phyloP scores from a whole-genome alignment of 2,888 invertebrate genomes.

The Cylloceria caligata region DNA sequence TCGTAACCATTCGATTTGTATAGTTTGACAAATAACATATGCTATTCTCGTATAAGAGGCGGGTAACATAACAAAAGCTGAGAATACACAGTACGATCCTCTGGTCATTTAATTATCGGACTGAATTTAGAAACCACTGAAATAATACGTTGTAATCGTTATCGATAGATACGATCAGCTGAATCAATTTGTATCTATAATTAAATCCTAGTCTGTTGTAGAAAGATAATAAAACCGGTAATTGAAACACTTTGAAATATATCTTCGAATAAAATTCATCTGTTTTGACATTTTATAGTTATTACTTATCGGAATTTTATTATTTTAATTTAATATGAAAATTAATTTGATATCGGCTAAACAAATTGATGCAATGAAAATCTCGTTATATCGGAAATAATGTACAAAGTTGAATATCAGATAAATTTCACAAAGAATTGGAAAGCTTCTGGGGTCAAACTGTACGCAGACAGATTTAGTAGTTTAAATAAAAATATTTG shows the following conservation, averaged over 20 bases:
- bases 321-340: neutral
- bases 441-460: neutral
- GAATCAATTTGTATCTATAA: neutral
- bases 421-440: no score
- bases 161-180: neutral
- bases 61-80: neutral
- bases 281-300: neutral
- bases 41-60: neutral
- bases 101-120: neutral
- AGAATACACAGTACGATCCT: neutral
- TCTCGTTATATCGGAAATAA: no score
- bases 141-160: neutral
- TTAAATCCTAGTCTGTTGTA: neutral
- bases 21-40: neutral
- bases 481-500: neutral
- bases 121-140: neutral
- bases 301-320: neutral
- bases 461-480: no score
- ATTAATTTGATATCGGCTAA: no score
- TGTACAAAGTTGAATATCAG: no score
- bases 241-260: neutral
- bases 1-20: neutral
- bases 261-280: neutral
- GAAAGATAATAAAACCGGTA: neutral
- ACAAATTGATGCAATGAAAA: no score